Base-by-base conservation (phyloP, 2,888 invertebrate species). In the Caenorhabditis afra region DNA sequence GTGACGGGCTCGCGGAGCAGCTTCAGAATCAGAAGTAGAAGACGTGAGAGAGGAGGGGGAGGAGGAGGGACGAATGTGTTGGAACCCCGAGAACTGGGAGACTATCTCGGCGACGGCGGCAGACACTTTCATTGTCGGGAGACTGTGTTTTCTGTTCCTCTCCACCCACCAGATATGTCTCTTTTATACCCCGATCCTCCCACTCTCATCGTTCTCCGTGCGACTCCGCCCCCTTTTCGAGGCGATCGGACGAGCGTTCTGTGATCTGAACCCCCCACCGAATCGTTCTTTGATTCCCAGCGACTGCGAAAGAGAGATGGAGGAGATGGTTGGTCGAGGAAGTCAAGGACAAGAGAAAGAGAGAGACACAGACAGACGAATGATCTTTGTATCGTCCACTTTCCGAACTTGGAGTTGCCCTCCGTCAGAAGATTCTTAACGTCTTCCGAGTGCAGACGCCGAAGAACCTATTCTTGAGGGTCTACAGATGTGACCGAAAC, bases 71-170 rank as follows among this genome's bases (percentile, higher is more conserved):
- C 55, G 75, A n/a, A 67, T 41, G 41, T 59, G 66, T 47, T 67
- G 74, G 61, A 74, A 66, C 45, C 66, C 61, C 18, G 74, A 61
- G 61, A 74, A 74, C 20, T 74, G 66, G 16, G 66, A 61, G 39
- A 74, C 58, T 12, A 74, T 74, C 49, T 74, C 74, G 41, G 66
- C 66, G 29, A 74, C 5, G 11, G 74, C 66, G 16, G 37, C 0
- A 11, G 74, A 47, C 20, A 74, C 39, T 61, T 66, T 67, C 75
- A 75, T 75, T 14, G 12, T 14, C 11, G 37, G 41, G 47, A 57
- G 39, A 18, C 3, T 16, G 35, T 29, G 35, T 55, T 35, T 45
- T 39, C 35, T 12, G 37, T 29, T 10, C 35, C 5, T 23, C 44
- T 16, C 37, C 37, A 37, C 37, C 37, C 11, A n/a, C 3, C 22